Percentiles rank a stretch among this genome's conserved stretches.
phyloP scores from a whole-genome alignment of 2,797 vertebrate genomes.

The Neosilurus mollespiculum region DNA sequence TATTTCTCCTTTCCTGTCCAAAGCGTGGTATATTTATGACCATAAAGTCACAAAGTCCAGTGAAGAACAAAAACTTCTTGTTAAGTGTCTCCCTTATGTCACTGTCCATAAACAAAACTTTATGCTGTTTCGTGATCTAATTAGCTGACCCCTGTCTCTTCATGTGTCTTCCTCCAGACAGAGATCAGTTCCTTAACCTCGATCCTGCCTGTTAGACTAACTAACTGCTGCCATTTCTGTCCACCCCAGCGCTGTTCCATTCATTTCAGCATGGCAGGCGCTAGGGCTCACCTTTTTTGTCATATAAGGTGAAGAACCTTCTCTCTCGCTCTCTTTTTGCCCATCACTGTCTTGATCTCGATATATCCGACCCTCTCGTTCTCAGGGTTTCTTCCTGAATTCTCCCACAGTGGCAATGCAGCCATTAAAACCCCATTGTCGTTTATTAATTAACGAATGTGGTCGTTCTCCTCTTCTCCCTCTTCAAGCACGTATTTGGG shows the following conservation, averaged over 20 bases:
- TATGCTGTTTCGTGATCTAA: constrained; percentile 16
- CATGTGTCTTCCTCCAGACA: constrained; percentile 29
- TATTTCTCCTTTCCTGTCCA: not conserved
- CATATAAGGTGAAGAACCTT: constrained; percentile 35
- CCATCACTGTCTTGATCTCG: constrained; percentile 35
- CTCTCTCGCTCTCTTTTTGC: constrained; percentile 25
- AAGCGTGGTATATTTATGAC: not conserved
- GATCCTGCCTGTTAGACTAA: constrained; percentile 43
- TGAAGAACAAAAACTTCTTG: constrained; percentile 27
- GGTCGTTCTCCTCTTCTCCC: constrained; percentile 55
- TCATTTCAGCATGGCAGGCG: constrained; percentile 19
- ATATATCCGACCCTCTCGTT: constrained; percentile 45
- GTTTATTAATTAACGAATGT: constrained; percentile 77
- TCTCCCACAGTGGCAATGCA: constrained; percentile 57
- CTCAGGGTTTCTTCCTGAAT: constrained; percentile 37
- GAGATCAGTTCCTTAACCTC: constrained; percentile 49
- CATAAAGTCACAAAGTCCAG: constrained; percentile 18
- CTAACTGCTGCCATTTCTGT: constrained; percentile 39
- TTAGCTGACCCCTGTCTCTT: constrained; percentile 32
- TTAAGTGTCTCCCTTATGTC: constrained; percentile 22
- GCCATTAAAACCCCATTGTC: constrained; percentile 74
- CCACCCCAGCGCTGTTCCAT: constrained; percentile 38
- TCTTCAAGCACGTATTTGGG: constrained; percentile 42
- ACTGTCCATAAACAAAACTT: constrained; percentile 12
- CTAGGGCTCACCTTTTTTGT: constrained; percentile 38